Base-by-base conservation (phyloP, 2,797 vertebrate species). In the Perodicticus potto region DNA sequence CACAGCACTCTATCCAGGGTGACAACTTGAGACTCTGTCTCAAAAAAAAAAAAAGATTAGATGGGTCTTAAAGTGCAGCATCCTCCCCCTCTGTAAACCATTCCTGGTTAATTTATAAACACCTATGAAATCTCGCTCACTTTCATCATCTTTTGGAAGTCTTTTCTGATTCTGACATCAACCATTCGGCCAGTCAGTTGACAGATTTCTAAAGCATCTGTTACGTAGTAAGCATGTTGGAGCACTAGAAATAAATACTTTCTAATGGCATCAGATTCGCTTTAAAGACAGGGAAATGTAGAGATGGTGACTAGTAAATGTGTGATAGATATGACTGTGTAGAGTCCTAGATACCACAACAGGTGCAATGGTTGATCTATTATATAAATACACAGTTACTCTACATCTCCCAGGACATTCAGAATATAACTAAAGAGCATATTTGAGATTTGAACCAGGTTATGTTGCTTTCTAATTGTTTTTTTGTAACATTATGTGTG, bases 211-310 rank as follows among this genome's bases (percentile, higher is more conserved):
- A 80, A 13, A n/a, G 3, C 9, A n/a, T 29, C 70, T 76, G 34
- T 59, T 65, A 65, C 1, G 5, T 34, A 85, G 12, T 6, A 43
- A 88, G 7, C 17, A 81, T 19, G 43, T 22, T 65, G 40, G 13
- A 9, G 9, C 40, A 78, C 22, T 65, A 25, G 74, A 89, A 90
- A 65, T 27, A 23, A 40, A 80, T 40, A 45, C 45, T 12, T 70
- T 95, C 32, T 81, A 89, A 65, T 20, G 61, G 20, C 34, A 67
- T n/a, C 17, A 57, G 20, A 86, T 78, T 45, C 27, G 9, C 11
- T 89, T 67, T 83, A 86, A 94, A 94, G 45, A 78, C 20, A 93
- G 27, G 32, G 29, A 81, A 92, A 93, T 25, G 63, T 1, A 69
- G n/a, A 93, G 53, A 57, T 25, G 16, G n/a, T 12, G 6, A 53